Conservation (phyloP, 2,888 invertebrate genomes). For the Hartigia nigra region DNA sequence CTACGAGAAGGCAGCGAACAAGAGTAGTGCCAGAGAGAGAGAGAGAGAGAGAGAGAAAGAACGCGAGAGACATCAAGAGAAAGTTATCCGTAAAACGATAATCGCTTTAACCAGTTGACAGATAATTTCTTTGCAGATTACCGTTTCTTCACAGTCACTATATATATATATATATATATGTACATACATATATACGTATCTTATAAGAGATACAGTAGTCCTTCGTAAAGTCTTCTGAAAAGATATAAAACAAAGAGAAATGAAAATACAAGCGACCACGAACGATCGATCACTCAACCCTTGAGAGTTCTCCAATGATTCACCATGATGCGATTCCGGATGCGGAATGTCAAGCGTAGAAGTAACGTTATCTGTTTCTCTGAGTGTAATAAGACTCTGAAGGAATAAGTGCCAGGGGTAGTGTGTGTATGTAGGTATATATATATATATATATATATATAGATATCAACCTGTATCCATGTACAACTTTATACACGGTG, state of each 20-base stretch:
- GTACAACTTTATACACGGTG: not conserved
- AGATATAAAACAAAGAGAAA: not conserved
- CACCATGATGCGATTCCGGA: not conserved
- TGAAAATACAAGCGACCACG: not conserved
- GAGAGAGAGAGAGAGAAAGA: not conserved
- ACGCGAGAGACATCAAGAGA: not conserved
- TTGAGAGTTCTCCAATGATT: not conserved
- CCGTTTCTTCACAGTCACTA: not conserved
- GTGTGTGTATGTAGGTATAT: not conserved
- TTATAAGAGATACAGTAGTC: not conserved
- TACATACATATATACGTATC: not conserved
- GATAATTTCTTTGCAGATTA: not conserved
- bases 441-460: too few species aligned
- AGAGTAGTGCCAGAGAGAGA: not conserved
- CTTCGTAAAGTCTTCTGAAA: not conserved
- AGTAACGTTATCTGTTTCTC: not conserved
- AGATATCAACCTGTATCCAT: not conserved
- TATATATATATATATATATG: not conserved
- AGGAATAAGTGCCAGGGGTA: not conserved
- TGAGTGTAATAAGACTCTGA: not conserved
- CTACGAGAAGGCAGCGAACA: not conserved
- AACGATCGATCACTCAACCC: not conserved
- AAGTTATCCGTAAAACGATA: not conserved
- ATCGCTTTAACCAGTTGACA: not conserved
- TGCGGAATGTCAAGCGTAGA: not conserved